Percentiles rank a stretch among this genome's conserved stretches.
Evolutionary conservation across 2,113 vertebrate genomes (phyloP).

Genomic region (Acanthochromis polyacanthus): DNA sequence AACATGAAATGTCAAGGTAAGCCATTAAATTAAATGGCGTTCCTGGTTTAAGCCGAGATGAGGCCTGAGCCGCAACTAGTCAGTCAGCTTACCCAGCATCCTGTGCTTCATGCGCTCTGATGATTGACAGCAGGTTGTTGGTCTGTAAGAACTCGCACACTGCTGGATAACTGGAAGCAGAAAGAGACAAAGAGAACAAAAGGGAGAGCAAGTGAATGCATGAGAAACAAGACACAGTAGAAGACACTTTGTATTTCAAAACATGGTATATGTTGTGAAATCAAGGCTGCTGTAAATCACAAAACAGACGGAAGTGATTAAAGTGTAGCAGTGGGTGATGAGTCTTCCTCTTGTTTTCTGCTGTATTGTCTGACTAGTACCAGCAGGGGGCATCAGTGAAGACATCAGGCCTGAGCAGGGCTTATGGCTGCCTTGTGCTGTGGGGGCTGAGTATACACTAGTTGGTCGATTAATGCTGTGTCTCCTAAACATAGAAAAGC

Average conservation of each 20-base stretch:
- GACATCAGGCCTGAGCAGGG: not conserved
- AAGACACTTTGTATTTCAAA: slow-evolving; percentile 1
- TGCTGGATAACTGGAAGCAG: slow-evolving; percentile 90
- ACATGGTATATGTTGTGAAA: not conserved
- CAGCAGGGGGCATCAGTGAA: slow-evolving; percentile 71
- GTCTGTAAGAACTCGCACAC: slow-evolving; percentile 98
- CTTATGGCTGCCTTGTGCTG: slow-evolving; percentile 28
- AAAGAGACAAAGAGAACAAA: not conserved
- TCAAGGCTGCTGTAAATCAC: slow-evolving; percentile 9
- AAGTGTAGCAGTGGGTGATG: slow-evolving; percentile 26
- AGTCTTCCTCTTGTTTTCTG: slow-evolving; percentile 31
- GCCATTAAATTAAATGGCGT: slow-evolving; percentile 50
- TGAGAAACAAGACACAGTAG: slow-evolving; percentile 1
- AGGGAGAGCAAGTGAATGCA: not conserved
- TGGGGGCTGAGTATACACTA: slow-evolving; percentile 23
- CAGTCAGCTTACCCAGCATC: slow-evolving; percentile 79
- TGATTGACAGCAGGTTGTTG: slow-evolving; percentile 98
- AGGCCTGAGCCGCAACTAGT: slow-evolving; percentile 33
- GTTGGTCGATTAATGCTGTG: slow-evolving; percentile 46
- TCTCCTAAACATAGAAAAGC: slow-evolving; percentile 58
- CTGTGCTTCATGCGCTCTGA: slow-evolving; percentile 93
- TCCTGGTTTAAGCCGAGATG: slow-evolving; percentile 40
- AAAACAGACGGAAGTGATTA: slow-evolving; percentile 36
- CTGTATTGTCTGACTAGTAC: slow-evolving; percentile 8
- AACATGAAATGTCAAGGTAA: slow-evolving; percentile 52